Evolutionary conservation across 2,888 invertebrate species (phyloP).

Genomic region (Melipona beecheii): DNA sequence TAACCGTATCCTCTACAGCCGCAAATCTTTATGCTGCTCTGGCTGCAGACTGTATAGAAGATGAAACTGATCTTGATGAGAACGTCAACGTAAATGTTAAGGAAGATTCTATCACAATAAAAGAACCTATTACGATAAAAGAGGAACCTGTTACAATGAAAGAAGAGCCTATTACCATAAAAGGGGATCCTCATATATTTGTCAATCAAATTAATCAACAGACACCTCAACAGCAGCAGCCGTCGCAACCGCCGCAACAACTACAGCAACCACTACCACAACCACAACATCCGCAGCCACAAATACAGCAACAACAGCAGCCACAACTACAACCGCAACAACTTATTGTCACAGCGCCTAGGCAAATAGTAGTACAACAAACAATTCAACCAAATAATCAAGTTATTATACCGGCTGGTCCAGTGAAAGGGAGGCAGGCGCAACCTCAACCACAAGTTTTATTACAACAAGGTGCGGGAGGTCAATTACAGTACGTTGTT

Average conservation of each 20-base stretch:
- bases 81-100: constrained; percentile 66
- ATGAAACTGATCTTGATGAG: constrained; percentile 87
- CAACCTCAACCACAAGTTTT: constrained; percentile 80
- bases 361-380: constrained; percentile 86
- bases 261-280: constrained; percentile 9
- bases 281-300: constrained; percentile 15
- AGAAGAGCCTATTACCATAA: constrained; percentile 67
- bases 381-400: constrained; percentile 79
- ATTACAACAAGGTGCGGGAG: constrained; percentile 81
- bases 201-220: constrained; percentile 66
- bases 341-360: constrained; percentile 82
- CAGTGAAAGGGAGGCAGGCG: constrained; percentile 76
- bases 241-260: constrained; percentile 3
- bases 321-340: constrained; percentile 82
- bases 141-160: constrained; percentile 71
- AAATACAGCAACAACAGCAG: constrained; percentile 38
- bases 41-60: constrained; percentile 93
- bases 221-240: constrained; percentile 33
- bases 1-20: constrained; percentile 91
- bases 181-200: constrained; percentile 71
- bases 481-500: constrained; percentile 86
- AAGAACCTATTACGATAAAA: constrained; percentile 60
- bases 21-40: constrained; percentile 94
- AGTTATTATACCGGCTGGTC: constrained; percentile 77
- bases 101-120: constrained; percentile 62